Evolutionary conservation across 2,888 invertebrate genomes (phyloP).

Genomic region (Diploptera punctata): DNA sequence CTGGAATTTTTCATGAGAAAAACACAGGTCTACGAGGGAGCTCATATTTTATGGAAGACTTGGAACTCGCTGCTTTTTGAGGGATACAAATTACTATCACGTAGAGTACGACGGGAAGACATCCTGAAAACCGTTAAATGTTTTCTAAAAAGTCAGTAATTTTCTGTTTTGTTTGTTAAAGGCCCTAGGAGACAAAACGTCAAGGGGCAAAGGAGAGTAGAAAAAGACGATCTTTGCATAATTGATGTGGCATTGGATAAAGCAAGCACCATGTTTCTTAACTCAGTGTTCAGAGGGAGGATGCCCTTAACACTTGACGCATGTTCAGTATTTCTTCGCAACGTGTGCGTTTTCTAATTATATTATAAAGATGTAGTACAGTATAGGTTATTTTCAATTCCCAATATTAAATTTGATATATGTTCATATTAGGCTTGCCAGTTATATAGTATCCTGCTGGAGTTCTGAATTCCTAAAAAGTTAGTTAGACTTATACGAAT

Average conservation of each 20-base stretch:
- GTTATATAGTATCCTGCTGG: no score
- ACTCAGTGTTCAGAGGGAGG: neutral
- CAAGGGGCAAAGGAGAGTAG: neutral
- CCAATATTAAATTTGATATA: no score
- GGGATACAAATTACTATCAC: neutral
- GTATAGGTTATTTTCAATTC: no score
- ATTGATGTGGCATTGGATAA: slow-evolving; percentile 29
- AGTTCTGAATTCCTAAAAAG: no score
- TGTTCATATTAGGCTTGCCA: no score
- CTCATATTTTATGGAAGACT: slow-evolving; percentile 8
- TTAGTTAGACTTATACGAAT: no score
- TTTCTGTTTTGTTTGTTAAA: slow-evolving; percentile 17
- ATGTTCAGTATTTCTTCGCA: neutral
- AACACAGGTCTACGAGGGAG: neutral
- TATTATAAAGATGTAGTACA: no score
- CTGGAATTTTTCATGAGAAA: slow-evolving; percentile 2
- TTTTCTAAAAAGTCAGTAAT: slow-evolving; percentile 30
- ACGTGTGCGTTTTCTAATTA: no score
- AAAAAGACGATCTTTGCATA: slow-evolving; percentile 25
- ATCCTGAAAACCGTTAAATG: slow-evolving; percentile 20
- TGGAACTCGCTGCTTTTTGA: neutral
- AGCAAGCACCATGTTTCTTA: slow-evolving; percentile 19
- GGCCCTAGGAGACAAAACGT: slow-evolving; percentile 5
- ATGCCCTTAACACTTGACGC: neutral
- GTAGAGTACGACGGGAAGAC: neutral